phyloP scores from a whole-genome alignment of 2,797 vertebrate genomes.

The Periparus ater region DNA sequence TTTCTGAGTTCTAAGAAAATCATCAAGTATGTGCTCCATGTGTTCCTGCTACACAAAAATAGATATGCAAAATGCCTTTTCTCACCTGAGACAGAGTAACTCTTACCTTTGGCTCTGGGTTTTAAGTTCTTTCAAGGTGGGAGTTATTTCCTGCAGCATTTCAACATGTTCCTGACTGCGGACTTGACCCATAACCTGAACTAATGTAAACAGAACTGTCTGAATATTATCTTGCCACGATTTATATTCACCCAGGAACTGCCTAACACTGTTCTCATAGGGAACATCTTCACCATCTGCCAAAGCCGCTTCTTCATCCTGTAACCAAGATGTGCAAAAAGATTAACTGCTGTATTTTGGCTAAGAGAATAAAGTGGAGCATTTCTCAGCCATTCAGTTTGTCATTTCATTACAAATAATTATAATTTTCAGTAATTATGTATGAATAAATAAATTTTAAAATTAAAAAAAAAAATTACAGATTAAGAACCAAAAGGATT shows the following conservation, averaged over 20 bases:
- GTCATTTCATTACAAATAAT: not conserved
- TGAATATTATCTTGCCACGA: slow-evolving; percentile 99
- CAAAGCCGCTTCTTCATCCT: slow-evolving; percentile 96
- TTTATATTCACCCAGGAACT: slow-evolving; percentile 96
- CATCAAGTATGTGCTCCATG: not conserved
- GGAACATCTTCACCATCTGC: slow-evolving; percentile 93
- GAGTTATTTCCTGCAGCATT: slow-evolving; percentile 94
- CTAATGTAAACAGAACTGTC: slow-evolving; percentile 93
- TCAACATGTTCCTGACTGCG: slow-evolving; percentile 92
- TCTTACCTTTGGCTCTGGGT: slow-evolving; percentile 92
- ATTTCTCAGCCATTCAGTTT: not conserved
- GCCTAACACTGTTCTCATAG: slow-evolving; percentile 94
- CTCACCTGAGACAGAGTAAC: not conserved
- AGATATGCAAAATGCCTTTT: not conserved
- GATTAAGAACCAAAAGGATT: not conserved
- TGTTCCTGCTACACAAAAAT: not conserved
- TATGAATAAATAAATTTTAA: not conserved
- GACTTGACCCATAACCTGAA: slow-evolving; percentile 94
- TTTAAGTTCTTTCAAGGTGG: slow-evolving; percentile 92
- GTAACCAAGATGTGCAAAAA: slow-evolving; percentile 2
- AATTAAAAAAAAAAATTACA: not conserved
- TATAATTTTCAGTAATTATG: not conserved
- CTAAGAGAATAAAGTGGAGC: not conserved
- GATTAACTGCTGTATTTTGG: not conserved
- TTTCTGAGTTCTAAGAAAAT: not conserved